phyloP scores from a whole-genome alignment of 2,888 invertebrate genomes.

The Melieria picta region DNA sequence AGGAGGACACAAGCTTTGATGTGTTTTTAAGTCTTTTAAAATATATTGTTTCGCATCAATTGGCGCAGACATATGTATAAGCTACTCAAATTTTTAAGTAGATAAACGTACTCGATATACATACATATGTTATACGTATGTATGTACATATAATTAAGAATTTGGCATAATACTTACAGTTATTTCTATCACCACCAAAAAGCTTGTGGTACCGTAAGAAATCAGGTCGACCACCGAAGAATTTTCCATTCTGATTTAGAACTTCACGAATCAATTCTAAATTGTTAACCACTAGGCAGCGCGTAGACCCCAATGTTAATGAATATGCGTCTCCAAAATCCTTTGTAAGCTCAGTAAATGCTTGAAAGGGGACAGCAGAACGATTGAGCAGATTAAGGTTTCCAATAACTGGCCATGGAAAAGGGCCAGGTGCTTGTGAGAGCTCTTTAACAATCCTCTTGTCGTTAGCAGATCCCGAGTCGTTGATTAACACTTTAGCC shows the following conservation, averaged over 20 bases:
- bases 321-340: slow-evolving; percentile 78
- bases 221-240: slow-evolving; percentile 84
- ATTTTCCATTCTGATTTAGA: slow-evolving; percentile 79
- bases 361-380: slow-evolving; percentile 75
- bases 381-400: slow-evolving; percentile 74
- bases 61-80: not conserved
- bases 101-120: too few relatives aligned
- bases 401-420: slow-evolving; percentile 76
- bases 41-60: not conserved
- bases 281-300: slow-evolving; percentile 81
- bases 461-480: not conserved
- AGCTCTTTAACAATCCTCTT: slow-evolving; percentile 37
- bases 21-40: too few relatives aligned
- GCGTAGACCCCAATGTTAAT: slow-evolving; percentile 73
- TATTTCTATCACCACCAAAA: slow-evolving; percentile 87
- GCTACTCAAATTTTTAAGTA: too few relatives aligned
- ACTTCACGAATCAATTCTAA: slow-evolving; percentile 78
- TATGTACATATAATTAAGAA: too few relatives aligned
- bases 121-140: too few relatives aligned
- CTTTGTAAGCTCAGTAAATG: slow-evolving; percentile 75
- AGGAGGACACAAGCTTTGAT: too few relatives aligned
- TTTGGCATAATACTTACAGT: slow-evolving; percentile 73
- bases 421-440: slow-evolving; percentile 73
- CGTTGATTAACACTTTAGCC: slow-evolving; percentile 32
- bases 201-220: slow-evolving; percentile 82